These are phyloP conservation scores for Dasyurus viverrinus DNA, from an alignment of 2,113 vertebrate species.

Conservation along the genomic window DNA sequence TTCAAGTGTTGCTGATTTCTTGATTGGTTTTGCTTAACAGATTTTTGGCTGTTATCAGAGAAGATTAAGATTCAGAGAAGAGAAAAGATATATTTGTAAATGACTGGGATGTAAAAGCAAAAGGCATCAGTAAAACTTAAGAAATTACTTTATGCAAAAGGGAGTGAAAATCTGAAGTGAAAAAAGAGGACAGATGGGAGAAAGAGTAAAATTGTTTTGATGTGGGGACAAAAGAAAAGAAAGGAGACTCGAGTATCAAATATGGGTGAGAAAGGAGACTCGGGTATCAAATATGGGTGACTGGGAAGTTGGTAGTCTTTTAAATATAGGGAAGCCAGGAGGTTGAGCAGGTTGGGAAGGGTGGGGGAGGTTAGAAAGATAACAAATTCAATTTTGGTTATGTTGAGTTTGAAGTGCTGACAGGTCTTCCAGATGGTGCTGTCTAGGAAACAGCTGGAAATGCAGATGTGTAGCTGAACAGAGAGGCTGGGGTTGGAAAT, in stretches of 20 bases:
- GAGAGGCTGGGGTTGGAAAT: not conserved
- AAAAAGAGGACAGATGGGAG: not conserved
- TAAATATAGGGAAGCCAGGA: not conserved
- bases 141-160: not conserved
- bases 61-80: not conserved
- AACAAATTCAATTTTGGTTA: not conserved
- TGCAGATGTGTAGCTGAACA: not conserved
- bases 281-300: not conserved
- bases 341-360: not conserved
- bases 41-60: not conserved
- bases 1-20: not conserved
- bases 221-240: not conserved
- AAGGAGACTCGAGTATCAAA: not conserved
- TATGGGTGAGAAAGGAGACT: not conserved
- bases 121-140: not conserved
- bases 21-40: not conserved
- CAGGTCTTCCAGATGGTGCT: not conserved
- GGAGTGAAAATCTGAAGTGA: not conserved
- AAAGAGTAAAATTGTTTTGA: not conserved
- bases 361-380: not conserved
- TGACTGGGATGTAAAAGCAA: not conserved
- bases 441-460: conserved; percentile 1
- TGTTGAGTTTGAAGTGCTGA: not conserved
- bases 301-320: not conserved
- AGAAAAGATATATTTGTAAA: not conserved